Conservation (phyloP, 2,888 invertebrate species). For the Criorhina ranunculi region DNA sequence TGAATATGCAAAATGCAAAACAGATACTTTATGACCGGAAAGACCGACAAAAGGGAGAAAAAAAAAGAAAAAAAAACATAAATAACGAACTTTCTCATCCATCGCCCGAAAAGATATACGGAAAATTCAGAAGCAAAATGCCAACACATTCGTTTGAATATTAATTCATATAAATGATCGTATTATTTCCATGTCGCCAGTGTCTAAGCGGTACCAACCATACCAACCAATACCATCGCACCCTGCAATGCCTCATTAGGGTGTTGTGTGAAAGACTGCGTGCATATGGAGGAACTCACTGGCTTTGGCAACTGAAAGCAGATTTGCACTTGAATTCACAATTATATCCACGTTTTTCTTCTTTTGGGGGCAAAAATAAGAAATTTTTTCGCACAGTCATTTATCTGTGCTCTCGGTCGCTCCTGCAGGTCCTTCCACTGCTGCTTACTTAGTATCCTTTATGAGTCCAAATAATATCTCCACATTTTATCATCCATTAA, state of each 20-base stretch:
- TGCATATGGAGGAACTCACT: slow-evolving; percentile 67
- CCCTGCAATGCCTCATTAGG: slow-evolving; percentile 37
- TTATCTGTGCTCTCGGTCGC: slow-evolving; percentile 36
- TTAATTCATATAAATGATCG: slow-evolving; percentile 72
- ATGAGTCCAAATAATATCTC: slow-evolving; percentile 64
- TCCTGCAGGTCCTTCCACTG: slow-evolving; percentile 11
- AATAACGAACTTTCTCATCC: slow-evolving; percentile 49
- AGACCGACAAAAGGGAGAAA: slow-evolving; percentile 30
- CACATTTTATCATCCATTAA: slow-evolving; percentile 75
- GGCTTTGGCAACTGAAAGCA: slow-evolving; percentile 69
- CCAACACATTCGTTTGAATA: slow-evolving; percentile 72
- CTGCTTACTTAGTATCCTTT: slow-evolving; percentile 39
- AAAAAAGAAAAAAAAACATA: slow-evolving; percentile 51
- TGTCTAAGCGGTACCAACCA: slow-evolving; percentile 40
- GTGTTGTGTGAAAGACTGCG: slow-evolving; percentile 42
- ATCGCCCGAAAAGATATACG: slow-evolving; percentile 32
- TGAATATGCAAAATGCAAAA: slow-evolving; percentile 69
- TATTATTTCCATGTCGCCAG: slow-evolving; percentile 64
- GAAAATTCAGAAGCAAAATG: slow-evolving; percentile 60
- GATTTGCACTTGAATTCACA: slow-evolving; percentile 75
- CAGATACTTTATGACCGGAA: slow-evolving; percentile 54
- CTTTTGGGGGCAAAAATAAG: slow-evolving; percentile 21
- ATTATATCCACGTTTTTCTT: slow-evolving; percentile 42
- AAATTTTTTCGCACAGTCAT: slow-evolving; percentile 57
- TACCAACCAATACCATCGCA: slow-evolving; percentile 5